Evolutionary conservation across 2,797 vertebrate species (phyloP).

Genomic region (Potorous gilbertii): DNA sequence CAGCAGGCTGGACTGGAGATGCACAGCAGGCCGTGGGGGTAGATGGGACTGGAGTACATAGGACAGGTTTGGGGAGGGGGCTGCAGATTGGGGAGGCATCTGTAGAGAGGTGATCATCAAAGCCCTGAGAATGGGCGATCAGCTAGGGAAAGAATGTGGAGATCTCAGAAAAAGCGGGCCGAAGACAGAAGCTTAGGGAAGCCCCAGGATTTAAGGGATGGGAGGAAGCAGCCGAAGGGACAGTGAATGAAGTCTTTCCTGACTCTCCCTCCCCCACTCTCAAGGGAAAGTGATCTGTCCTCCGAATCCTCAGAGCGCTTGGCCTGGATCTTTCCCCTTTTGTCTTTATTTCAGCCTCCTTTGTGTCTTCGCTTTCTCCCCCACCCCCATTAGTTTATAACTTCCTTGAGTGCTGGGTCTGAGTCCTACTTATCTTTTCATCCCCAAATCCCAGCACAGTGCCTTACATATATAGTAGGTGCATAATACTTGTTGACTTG

Average conservation of each 20-base stretch:
- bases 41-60: neutral
- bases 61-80: neutral
- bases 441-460: neutral
- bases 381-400: neutral
- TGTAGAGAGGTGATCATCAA: neutral
- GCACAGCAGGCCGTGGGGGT: neutral
- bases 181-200: neutral
- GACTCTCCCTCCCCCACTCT: neutral
- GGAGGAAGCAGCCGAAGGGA: neutral
- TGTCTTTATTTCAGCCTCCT: neutral
- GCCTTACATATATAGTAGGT: neutral
- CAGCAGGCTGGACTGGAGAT: neutral
- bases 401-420: neutral
- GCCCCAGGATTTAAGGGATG: neutral
- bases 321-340: neutral
- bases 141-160: neutral
- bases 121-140: neutral
- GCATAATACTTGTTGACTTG: neutral
- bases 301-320: neutral
- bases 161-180: neutral
- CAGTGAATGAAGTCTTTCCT: neutral
- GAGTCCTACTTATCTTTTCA: neutral
- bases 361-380: neutral
- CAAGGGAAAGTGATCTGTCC: neutral
- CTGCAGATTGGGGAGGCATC: neutral